A percentile compares a stretch with the other conserved stretches of the same genome.
These are phyloP conservation scores for Endotricha flammealis DNA, from an alignment of 2,888 invertebrate species.

Conservation along the genomic window DNA sequence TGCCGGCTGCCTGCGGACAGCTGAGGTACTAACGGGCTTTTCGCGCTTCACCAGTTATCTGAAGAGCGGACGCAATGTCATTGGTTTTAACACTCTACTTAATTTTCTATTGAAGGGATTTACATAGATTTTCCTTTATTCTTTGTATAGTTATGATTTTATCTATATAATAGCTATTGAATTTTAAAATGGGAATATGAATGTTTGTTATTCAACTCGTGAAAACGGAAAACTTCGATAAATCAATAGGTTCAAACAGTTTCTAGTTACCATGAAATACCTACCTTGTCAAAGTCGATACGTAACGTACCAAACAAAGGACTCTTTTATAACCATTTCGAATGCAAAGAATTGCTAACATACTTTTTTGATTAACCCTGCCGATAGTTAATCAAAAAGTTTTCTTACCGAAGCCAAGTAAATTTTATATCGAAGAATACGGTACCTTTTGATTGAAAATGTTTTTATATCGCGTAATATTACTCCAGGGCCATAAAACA, in stretches of 20 bases:
- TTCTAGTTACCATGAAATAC: no score
- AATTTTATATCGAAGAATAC: background rate
- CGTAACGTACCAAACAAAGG: no score
- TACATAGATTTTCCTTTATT: conserved; percentile 3
- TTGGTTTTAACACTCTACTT: conserved; percentile 11
- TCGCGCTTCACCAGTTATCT: conserved; percentile 49
- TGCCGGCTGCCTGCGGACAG: conserved; percentile 44
- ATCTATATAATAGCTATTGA: no score
- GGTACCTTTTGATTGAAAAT: background rate
- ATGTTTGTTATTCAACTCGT: no score
- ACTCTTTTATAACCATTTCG: conserved; percentile 1
- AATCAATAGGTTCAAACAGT: no score
- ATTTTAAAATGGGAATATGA: no score
- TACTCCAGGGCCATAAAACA: background rate
- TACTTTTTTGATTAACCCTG: background rate
- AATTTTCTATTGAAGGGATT: conserved; percentile 4
- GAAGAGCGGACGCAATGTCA: conserved; percentile 28
- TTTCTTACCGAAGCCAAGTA: background rate
- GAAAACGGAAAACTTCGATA: no score
- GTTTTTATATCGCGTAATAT: background rate
- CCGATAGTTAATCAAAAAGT: background rate
- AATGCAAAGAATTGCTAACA: background rate
- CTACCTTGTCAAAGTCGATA: no score
- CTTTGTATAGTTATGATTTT: no score
- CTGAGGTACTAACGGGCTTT: conserved; percentile 57